Evolutionary conservation across 2,113 vertebrate genomes (phyloP).

Genomic region (Scalopus aquaticus): DNA sequence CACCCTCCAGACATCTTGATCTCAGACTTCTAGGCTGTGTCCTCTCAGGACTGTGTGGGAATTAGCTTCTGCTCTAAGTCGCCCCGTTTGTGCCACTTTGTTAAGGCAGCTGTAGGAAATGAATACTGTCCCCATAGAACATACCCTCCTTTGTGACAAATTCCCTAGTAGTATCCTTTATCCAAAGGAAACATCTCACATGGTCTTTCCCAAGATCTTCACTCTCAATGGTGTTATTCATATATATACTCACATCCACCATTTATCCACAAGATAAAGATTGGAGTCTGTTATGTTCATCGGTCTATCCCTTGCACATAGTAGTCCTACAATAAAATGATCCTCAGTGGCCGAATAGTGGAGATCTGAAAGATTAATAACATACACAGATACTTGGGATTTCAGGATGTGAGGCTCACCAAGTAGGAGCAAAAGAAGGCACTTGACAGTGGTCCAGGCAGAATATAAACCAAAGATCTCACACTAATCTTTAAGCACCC

Average conservation of each 20-base stretch:
- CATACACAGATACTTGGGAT: background rate
- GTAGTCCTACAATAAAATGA: too few relatives aligned
- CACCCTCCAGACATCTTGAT: background rate
- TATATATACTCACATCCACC: background rate
- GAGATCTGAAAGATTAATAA: background rate
- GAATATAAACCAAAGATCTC: background rate
- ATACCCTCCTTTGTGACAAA: too few relatives aligned
- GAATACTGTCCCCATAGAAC: background rate
- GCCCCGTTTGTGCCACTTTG: background rate
- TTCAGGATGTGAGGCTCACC: background rate
- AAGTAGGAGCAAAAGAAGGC: background rate
- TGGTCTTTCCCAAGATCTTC: background rate
- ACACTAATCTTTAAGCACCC: background rate
- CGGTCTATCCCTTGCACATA: accelerated
- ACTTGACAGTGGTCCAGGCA: background rate
- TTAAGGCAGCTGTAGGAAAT: background rate
- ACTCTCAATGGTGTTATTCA: accelerated
- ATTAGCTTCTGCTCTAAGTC: background rate
- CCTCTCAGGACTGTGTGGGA: background rate
- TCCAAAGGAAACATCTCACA: background rate
- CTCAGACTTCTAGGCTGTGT: background rate
- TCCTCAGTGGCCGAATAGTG: background rate
- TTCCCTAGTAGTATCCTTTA: accelerated
- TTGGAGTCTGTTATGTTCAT: background rate
- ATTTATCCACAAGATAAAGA: accelerated